Conservation (phyloP, 1,140 invertebrate genomes). For the Philotrypesis tridentata region DNA sequence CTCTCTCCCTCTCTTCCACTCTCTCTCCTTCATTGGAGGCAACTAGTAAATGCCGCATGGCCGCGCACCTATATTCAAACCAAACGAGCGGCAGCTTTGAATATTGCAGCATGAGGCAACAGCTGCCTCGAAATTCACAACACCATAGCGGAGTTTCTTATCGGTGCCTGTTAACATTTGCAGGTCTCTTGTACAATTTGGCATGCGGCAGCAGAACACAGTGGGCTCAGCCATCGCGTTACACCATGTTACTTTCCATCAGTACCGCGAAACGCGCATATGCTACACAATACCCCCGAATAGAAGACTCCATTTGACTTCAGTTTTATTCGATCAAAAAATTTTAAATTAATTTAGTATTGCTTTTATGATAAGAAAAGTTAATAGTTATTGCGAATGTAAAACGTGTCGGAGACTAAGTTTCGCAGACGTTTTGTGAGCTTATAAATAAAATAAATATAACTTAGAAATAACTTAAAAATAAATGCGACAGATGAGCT, state of each 20-base stretch:
- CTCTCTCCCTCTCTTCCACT: not conserved
- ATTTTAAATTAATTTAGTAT: too few species aligned
- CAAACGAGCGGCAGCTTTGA: not conserved
- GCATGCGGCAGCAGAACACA: not conserved
- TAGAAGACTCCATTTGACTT: not conserved
- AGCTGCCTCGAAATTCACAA: not conserved
- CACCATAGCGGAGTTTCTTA: conserved; percentile 8
- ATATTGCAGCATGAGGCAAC: not conserved
- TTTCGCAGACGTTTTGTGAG: too few species aligned
- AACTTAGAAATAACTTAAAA: too few species aligned
- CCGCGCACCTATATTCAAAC: not conserved
- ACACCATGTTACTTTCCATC: not conserved
- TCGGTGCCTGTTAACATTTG: conserved; percentile 11
- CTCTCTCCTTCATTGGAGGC: too few species aligned
- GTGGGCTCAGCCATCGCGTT: not conserved
- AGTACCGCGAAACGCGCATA: not conserved
- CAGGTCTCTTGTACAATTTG: not conserved
- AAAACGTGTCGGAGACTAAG: too few species aligned
- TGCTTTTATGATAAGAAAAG: too few species aligned
- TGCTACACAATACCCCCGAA: not conserved
- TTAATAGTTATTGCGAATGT: too few species aligned
- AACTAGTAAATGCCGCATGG: conserved; percentile 6
- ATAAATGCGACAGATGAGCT: too few species aligned
- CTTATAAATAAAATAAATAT: too few species aligned
- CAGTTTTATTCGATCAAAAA: not conserved